Evolutionary conservation across 2,888 invertebrate genomes (phyloP).

Genomic region (Cyclophora punctaria): DNA sequence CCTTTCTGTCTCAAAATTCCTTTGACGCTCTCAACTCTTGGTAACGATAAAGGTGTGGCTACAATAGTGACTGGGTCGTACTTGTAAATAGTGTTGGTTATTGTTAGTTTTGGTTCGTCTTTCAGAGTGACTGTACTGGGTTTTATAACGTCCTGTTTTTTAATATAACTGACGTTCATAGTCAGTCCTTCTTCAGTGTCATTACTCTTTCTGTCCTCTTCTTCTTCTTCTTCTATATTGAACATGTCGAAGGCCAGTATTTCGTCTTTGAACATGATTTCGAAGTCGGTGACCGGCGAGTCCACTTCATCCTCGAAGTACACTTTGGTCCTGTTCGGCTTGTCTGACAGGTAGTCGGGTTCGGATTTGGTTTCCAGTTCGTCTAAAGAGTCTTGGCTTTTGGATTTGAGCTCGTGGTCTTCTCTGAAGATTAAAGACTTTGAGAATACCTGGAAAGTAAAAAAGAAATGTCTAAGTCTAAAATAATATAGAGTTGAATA

Average conservation of each 20-base stretch:
- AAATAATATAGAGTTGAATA: no score
- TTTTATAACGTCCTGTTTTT: constrained; percentile 61
- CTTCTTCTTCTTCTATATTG: constrained; percentile 70
- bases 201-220: constrained; percentile 52
- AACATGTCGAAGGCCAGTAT: constrained; percentile 58
- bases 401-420: constrained; percentile 53
- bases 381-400: constrained; percentile 50
- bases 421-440: constrained; percentile 71
- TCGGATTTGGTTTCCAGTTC: constrained; percentile 65
- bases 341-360: constrained; percentile 56
- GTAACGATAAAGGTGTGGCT: constrained; percentile 49
- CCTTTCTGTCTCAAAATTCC: constrained; percentile 50
- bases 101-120: constrained; percentile 63
- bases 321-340: constrained; percentile 63
- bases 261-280: constrained; percentile 73
- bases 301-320: constrained; percentile 70
- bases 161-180: constrained; percentile 53
- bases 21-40: constrained; percentile 61
- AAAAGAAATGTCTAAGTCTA: not conserved
- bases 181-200: constrained; percentile 61
- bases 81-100: constrained; percentile 49
- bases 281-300: constrained; percentile 67
- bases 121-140: constrained; percentile 63
- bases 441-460: constrained; percentile 57
- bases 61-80: constrained; percentile 56